Evolutionary conservation across 64 coral and sea anemone species (phyloP).

Genomic region (Montipora efflorescens): DNA sequence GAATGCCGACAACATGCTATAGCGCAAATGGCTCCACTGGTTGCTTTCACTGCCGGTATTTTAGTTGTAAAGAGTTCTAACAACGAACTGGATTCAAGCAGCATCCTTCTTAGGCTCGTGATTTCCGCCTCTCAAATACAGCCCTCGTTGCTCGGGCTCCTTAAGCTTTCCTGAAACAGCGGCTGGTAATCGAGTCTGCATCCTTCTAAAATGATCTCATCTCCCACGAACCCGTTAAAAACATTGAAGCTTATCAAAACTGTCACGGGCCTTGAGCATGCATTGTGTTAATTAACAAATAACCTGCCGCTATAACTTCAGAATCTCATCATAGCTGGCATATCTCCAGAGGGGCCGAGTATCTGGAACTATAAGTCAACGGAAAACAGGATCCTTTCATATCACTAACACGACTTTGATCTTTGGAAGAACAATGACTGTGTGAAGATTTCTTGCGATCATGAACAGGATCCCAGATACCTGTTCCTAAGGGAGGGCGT

Average conservation of each 20-base stretch:
- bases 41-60: no score
- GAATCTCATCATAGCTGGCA: background rate
- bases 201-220: conserved; percentile 32
- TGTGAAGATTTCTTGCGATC: background rate
- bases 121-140: no score
- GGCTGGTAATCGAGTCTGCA: background rate
- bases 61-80: no score
- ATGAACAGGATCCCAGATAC: background rate
- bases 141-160: no score
- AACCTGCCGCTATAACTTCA: conserved; percentile 14
- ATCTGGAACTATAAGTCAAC: background rate
- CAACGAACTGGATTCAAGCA: no score
- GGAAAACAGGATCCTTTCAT: background rate
- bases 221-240: conserved; percentile 5
- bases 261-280: conserved; percentile 30
- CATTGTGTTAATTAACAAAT: conserved; percentile 25
- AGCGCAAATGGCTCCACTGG: no score
- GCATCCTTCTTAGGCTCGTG: no score
- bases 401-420: no score
- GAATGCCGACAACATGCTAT: no score
- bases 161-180: background rate
- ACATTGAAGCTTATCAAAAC: conserved; percentile 19
- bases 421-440: no score
- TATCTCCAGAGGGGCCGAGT: background rate
- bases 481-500: background rate